A percentile compares a stretch with the other conserved stretches of the same genome.
These are phyloP conservation scores for Tauraco hartlaubi DNA, from an alignment of 2,797 vertebrate genomes.

Conservation along the genomic window DNA sequence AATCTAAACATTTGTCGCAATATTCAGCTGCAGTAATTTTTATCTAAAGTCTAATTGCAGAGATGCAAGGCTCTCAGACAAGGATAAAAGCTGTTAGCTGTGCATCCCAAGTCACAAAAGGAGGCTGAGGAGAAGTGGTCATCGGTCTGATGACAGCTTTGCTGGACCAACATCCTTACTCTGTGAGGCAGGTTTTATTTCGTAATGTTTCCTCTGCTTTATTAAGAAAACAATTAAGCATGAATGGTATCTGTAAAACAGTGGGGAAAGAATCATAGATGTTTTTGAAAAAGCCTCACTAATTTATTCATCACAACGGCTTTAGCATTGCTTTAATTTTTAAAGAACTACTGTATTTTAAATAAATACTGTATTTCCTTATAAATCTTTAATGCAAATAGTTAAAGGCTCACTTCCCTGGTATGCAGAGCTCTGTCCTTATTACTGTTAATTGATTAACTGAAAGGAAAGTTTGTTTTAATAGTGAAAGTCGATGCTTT, in stretches of 20 bases:
- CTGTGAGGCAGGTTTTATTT: background rate
- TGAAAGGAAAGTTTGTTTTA: background rate
- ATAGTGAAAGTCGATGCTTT: background rate
- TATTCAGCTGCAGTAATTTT: background rate
- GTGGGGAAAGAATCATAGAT: background rate
- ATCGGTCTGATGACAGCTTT: background rate
- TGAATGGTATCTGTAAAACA: background rate
- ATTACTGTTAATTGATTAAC: background rate
- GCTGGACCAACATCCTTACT: background rate
- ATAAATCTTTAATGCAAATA: background rate
- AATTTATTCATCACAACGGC: background rate
- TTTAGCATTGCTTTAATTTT: background rate
- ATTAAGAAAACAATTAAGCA: background rate
- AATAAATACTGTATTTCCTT: background rate
- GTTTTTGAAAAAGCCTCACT: background rate
- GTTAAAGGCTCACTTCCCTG: background rate
- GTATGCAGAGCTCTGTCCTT: background rate
- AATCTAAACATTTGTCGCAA: constrained; percentile 19
- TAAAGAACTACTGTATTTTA: background rate
- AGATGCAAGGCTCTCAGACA: background rate
- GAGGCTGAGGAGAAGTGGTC: background rate
- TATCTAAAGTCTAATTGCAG: background rate
- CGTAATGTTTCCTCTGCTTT: background rate
- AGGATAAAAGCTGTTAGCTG: constrained; percentile 5
- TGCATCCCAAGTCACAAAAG: background rate